Evolutionary conservation across 1,140 invertebrate species (phyloP).

Genomic region (Conus ventricosus): DNA sequence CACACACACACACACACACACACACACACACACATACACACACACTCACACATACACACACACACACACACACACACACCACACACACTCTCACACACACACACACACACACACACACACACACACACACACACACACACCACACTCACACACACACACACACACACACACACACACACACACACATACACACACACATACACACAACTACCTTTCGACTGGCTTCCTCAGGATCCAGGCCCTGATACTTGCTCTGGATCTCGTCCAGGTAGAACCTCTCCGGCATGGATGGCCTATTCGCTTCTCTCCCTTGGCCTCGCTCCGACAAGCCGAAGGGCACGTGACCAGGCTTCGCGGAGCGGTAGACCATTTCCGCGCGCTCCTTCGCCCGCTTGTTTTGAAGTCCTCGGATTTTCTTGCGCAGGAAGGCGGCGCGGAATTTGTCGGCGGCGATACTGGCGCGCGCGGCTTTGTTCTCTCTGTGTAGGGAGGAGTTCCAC

Average conservation of each 20-base stretch:
- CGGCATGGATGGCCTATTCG: not conserved
- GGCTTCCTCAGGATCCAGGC: constrained; percentile 23
- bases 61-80: not conserved
- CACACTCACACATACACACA: not conserved
- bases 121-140: no score
- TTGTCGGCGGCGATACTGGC: constrained; percentile 59
- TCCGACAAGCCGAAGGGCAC: not conserved
- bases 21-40: not conserved
- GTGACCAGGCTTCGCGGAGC: constrained; percentile 16
- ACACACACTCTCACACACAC: not conserved
- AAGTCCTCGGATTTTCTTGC: constrained; percentile 42
- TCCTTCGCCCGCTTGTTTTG: constrained; percentile 31
- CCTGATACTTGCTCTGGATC: constrained; percentile 38
- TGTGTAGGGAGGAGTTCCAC: constrained; percentile 61
- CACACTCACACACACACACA: not conserved
- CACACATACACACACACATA: not conserved
- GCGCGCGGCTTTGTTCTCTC: constrained; percentile 63
- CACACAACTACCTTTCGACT: constrained; percentile 26
- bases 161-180: not conserved
- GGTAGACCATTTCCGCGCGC: not conserved
- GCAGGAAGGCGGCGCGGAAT: constrained; percentile 52
- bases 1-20: not conserved
- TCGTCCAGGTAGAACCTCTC: constrained; percentile 39
- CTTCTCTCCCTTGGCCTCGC: not conserved
- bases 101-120: not conserved